These are phyloP conservation scores for Trissonchulus sp. DNA, from an alignment of 2,888 invertebrate species.

Conservation along the genomic window DNA sequence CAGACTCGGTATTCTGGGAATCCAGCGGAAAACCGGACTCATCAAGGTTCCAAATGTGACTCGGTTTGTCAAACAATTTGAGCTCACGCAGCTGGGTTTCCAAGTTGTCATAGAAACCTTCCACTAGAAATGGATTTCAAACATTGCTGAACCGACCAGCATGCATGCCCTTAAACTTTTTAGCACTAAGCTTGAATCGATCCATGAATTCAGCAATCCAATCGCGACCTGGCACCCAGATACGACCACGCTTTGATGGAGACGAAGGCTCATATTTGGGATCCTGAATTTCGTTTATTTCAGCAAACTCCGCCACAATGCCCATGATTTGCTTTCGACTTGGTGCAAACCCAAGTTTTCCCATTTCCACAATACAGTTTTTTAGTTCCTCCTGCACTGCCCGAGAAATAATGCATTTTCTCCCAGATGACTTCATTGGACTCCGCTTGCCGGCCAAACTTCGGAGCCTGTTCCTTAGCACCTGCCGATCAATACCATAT, in stretches of 20 bases:
- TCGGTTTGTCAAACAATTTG: neutral
- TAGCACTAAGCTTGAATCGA: neutral
- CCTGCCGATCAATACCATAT: constrained; percentile 6
- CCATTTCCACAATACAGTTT: constrained; percentile 2
- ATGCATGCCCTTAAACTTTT: neutral
- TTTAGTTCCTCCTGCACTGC: neutral
- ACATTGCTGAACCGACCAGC: constrained; percentile 4
- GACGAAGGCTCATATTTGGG: neutral
- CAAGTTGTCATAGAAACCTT: neutral
- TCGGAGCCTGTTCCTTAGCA: neutral
- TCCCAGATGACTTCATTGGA: neutral
- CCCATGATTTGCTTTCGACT: constrained; percentile 1
- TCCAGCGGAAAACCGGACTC: constrained; percentile 7
- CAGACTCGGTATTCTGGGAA: neutral
- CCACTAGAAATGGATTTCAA: neutral
- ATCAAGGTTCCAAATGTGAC: constrained; percentile 1
- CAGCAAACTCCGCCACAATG: neutral
- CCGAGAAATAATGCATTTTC: neutral
- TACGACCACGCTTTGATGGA: neutral
- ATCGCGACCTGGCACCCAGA: too few species aligned
- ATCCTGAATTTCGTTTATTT: constrained; percentile 10
- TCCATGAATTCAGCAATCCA: too few species aligned
- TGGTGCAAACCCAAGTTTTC: constrained; percentile 1
- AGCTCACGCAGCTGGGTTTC: neutral
- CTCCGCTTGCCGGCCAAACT: neutral